These are phyloP conservation scores for Holothuria glaberrima DNA, from an alignment of 35 echinoderm and acorn worm species.

Conservation along the genomic window DNA sequence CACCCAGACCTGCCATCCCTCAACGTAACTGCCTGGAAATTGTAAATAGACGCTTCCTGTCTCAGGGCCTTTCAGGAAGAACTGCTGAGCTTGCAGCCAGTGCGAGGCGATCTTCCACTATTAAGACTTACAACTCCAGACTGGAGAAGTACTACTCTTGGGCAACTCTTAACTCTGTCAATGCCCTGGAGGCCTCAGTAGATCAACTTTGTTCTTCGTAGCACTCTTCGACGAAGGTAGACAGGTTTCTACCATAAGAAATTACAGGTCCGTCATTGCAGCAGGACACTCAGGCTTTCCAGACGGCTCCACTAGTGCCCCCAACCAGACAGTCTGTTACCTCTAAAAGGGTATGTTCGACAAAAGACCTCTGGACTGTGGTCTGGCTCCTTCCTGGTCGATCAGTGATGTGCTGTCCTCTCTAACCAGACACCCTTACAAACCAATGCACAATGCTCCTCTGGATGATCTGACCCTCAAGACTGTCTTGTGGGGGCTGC, in stretches of 20 bases:
- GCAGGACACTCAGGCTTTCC: neutral
- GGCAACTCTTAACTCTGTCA: too few species aligned
- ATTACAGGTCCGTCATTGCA: constrained; percentile 23
- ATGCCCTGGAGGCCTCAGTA: too few species aligned
- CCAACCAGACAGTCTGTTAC: neutral
- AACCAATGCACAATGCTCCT: neutral
- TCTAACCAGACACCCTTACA: neutral
- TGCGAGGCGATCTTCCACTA: too few species aligned
- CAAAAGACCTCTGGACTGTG: neutral
- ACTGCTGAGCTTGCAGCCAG: too few species aligned
- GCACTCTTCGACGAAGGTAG: constrained; percentile 1
- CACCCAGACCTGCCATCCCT: too few species aligned
- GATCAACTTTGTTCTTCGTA: too few species aligned
- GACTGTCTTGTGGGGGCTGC: neutral
- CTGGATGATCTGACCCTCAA: neutral
- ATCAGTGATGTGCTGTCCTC: neutral
- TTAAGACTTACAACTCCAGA: too few species aligned
- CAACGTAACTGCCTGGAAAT: too few species aligned
- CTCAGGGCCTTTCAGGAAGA: too few species aligned
- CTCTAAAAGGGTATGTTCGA: neutral
- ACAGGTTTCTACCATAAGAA: neutral
- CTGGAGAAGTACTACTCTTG: too few species aligned
- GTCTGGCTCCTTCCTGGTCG: constrained; percentile 3
- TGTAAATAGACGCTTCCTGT: too few species aligned
- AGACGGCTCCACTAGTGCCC: constrained; percentile 1